Conservation (phyloP, 2,797 vertebrate genomes). For the Parauchenoglanis punctatus region DNA sequence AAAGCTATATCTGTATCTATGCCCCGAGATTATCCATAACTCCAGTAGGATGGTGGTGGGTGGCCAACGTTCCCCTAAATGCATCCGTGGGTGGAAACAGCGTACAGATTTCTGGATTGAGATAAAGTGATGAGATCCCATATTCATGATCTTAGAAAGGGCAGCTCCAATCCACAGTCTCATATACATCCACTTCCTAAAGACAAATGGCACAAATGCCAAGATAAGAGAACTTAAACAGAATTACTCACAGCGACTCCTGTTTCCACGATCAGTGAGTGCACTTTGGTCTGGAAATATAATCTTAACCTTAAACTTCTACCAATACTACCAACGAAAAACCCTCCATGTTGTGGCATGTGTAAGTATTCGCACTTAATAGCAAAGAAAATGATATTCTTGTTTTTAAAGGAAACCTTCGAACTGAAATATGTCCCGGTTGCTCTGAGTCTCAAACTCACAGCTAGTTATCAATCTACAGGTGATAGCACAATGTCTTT, state of each 20-base stretch:
- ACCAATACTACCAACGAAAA: neutral
- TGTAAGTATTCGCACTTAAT: neutral
- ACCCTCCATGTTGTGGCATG: no score
- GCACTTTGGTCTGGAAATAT: neutral
- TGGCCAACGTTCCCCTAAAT: neutral
- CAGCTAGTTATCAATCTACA: neutral
- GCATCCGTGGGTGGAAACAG: conserved; percentile 25
- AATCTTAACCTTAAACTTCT: neutral
- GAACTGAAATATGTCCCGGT: neutral
- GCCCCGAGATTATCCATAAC: neutral
- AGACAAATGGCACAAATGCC: conserved; percentile 29
- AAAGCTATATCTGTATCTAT: conserved; percentile 1
- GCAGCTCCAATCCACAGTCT: neutral
- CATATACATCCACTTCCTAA: conserved; percentile 17
- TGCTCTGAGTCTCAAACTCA: neutral
- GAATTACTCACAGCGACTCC: neutral
- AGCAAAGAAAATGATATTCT: neutral
- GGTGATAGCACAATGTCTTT: neutral
- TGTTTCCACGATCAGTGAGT: neutral
- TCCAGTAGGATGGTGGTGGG: conserved; percentile 23
- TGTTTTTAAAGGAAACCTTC: neutral
- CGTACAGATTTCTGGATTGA: conserved; percentile 13
- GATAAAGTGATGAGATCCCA: conserved; percentile 43
- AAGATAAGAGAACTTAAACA: conserved; percentile 33
- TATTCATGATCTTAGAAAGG: neutral